Evolutionary conservation across 2,797 vertebrate species (phyloP).

Genomic region (Nyctalus aviator): DNA sequence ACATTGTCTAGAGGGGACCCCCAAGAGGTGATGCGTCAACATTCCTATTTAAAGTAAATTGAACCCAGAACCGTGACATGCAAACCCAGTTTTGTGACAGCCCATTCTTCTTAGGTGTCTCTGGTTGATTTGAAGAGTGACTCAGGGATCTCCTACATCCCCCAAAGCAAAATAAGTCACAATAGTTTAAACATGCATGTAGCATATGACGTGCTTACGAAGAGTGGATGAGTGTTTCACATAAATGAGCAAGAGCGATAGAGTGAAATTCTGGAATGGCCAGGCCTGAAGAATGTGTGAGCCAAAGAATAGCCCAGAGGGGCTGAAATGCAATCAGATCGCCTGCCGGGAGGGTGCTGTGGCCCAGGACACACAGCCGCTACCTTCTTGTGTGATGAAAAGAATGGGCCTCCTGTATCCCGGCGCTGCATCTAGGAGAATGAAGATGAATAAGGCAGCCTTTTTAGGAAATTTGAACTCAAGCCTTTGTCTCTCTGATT

Average conservation of each 20-base stretch:
- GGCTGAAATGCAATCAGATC: accelerated
- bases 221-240: background rate
- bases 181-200: background rate
- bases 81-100: background rate
- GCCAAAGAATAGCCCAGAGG: background rate
- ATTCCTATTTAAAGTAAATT: background rate
- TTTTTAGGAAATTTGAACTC: background rate
- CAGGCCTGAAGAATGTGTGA: background rate
- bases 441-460: background rate
- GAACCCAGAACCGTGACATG: background rate
- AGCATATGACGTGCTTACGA: background rate
- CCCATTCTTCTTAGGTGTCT: background rate
- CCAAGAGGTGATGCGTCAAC: background rate
- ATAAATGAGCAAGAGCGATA: background rate
- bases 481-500: background rate
- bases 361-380: background rate
- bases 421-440: background rate
- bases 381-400: background rate
- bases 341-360: background rate
- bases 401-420: background rate
- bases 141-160: background rate
- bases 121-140: slow-evolving; percentile 14
- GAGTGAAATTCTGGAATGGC: background rate
- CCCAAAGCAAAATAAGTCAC: background rate
- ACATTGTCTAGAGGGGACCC: background rate